phyloP scores from a whole-genome alignment of 2,113 vertebrate genomes.

The Pao palembangensis region DNA sequence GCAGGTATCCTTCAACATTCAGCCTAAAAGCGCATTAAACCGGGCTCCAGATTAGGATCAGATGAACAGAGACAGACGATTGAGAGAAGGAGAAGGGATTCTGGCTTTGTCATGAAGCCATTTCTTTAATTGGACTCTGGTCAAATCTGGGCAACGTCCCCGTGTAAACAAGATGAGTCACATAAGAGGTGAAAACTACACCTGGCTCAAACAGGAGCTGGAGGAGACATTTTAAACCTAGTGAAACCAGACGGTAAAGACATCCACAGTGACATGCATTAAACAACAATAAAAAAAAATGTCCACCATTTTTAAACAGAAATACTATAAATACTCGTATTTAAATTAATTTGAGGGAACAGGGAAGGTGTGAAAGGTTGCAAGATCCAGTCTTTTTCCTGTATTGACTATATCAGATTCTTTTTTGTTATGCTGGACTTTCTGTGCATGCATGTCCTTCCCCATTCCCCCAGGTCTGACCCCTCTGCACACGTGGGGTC shows the following conservation, averaged over 20 bases:
- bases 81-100: constrained; percentile 59
- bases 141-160: constrained; percentile 24
- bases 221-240: background rate
- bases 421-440: too few species aligned
- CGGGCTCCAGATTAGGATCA: constrained; percentile 59
- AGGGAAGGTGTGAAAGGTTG: too few species aligned
- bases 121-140: constrained; percentile 43
- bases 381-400: too few species aligned
- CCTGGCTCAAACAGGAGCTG: constrained; percentile 10
- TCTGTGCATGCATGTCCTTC: too few species aligned
- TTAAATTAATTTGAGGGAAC: too few species aligned
- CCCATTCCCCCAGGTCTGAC: background rate
- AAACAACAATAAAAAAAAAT: too few species aligned
- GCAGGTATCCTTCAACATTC: constrained; percentile 31
- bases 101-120: constrained; percentile 54
- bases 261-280: too few species aligned
- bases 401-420: too few species aligned
- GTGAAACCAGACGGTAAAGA: too few species aligned
- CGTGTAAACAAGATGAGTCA: constrained; percentile 9
- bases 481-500: too few species aligned
- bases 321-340: too few species aligned
- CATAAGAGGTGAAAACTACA: background rate
- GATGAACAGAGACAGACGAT: constrained; percentile 72
- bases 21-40: constrained; percentile 45
- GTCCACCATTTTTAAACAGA: too few species aligned